Base-by-base conservation (phyloP, 2,797 vertebrate species). In the Scolopax rusticola region DNA sequence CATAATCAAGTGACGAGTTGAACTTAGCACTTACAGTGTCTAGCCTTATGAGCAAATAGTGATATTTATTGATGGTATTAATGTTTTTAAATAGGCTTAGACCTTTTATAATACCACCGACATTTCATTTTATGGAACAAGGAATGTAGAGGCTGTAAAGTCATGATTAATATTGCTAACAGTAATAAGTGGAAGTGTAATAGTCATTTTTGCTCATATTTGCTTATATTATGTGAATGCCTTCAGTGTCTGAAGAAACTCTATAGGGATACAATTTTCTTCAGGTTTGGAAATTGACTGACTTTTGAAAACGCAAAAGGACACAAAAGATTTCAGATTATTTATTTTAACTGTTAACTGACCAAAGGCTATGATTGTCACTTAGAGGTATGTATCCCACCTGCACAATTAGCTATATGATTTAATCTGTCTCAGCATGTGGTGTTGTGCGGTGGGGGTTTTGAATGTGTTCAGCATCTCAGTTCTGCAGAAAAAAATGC, bases 381-480 rank as follows among this genome's bases (percentile, higher is more conserved):
- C 93, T 95, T 95, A 95, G 94, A 96, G 81, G 63, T 84, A 84
- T 36, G 57, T 90, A 92, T 87, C 40, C 65, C 94, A 91, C 85
- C 87, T 91, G 90, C 7, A 75, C 89, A 97, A 97, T 97, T 93
- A 97, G 81, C 82, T 92, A 76, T 84, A 92, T 97, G 96, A 97
- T 96, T 96, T 97, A 97, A 97, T 97, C 92, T 96, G 95, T 96
- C 80, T 57, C 93, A 87, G 87, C 89, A 94, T 83, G 89, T 96
- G 82, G 95, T 93, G 43, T 81, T 93, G 91, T 96, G 91, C 94
- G 90, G 87, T 94, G 68, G 91, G 95, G 90, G 86, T 97, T 96
- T 98, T 97, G 92, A 97, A 97, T 97, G 95, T 97, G 91, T 97
- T 97, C 97, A 97, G 96, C 96, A 97, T 95, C 92, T 97, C 54